Evolutionary conservation across 2,113 vertebrate genomes (phyloP).

Genomic region (Ictidomys tridecemlineatus): DNA sequence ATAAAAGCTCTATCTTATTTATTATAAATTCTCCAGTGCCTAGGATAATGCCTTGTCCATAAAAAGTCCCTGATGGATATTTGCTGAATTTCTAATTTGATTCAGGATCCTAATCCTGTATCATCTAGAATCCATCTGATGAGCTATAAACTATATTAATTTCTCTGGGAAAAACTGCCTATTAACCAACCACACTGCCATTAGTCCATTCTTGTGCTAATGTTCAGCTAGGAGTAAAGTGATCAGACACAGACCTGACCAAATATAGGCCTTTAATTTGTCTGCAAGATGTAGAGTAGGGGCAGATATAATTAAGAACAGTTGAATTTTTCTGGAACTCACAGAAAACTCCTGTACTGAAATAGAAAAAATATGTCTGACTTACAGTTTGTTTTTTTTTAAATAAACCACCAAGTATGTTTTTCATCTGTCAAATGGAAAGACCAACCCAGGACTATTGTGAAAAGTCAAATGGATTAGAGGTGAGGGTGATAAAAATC

Average conservation of each 20-base stretch:
- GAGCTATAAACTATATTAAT: slow-evolving; percentile 44
- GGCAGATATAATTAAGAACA: slow-evolving; percentile 9
- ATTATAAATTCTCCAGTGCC: neutral
- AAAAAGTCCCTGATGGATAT: slow-evolving; percentile 27
- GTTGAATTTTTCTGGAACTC: neutral
- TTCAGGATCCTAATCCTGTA: neutral
- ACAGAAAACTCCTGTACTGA: neutral
- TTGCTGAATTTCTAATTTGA: slow-evolving; percentile 48
- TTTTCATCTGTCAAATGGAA: slow-evolving; percentile 57
- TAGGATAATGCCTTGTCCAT: slow-evolving; percentile 36
- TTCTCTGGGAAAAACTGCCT: slow-evolving; percentile 39
- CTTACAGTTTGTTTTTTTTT: slow-evolving; percentile 45
- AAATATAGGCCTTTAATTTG: slow-evolving; percentile 49
- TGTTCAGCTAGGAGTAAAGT: neutral
- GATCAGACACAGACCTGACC: neutral
- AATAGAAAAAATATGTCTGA: slow-evolving; percentile 39
- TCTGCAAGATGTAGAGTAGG: neutral
- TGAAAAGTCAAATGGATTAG: slow-evolving; percentile 64
- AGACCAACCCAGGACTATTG: neutral
- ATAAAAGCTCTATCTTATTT: slow-evolving; percentile 34
- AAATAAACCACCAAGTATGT: slow-evolving; percentile 39
- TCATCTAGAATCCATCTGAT: slow-evolving; percentile 35
- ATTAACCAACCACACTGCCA: slow-evolving; percentile 7
- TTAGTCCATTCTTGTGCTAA: neutral
- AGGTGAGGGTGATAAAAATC: slow-evolving; percentile 55